Evolutionary conservation across 2,113 vertebrate species (phyloP).

Genomic region (Pygoscelis adeliae): DNA sequence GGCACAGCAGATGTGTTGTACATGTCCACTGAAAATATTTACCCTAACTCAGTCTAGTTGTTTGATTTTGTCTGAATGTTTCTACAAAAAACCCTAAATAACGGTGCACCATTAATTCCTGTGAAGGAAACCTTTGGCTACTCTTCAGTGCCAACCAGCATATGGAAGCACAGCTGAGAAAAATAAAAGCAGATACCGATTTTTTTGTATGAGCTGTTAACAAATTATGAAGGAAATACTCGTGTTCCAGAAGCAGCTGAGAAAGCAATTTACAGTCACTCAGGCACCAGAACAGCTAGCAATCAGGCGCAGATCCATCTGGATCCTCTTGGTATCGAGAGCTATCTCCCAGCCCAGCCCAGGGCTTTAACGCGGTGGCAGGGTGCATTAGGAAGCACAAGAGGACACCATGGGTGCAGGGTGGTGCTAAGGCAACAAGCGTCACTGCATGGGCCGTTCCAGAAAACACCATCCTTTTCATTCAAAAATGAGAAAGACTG

Average conservation of each 20-base stretch:
- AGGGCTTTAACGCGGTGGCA: background rate
- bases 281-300: background rate
- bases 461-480: background rate
- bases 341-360: background rate
- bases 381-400: background rate
- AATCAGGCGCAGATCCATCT: background rate
- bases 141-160: background rate
- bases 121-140: background rate
- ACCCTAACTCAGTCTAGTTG: background rate
- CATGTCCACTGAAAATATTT: conserved; percentile 54
- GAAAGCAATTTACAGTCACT: background rate
- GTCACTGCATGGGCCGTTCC: rapidly evolving
- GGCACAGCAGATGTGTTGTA: background rate
- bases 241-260: background rate
- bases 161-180: background rate
- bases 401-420: background rate
- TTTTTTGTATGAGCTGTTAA: background rate
- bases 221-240: background rate
- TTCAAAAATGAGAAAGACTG: rapidly evolving
- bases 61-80: background rate
- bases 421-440: no score
- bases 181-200: background rate
- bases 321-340: background rate
- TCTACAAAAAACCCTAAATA: background rate
- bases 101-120: background rate